Evolutionary conservation across 2,113 vertebrate species (phyloP).

Genomic region (Donacobius atricapilla): DNA sequence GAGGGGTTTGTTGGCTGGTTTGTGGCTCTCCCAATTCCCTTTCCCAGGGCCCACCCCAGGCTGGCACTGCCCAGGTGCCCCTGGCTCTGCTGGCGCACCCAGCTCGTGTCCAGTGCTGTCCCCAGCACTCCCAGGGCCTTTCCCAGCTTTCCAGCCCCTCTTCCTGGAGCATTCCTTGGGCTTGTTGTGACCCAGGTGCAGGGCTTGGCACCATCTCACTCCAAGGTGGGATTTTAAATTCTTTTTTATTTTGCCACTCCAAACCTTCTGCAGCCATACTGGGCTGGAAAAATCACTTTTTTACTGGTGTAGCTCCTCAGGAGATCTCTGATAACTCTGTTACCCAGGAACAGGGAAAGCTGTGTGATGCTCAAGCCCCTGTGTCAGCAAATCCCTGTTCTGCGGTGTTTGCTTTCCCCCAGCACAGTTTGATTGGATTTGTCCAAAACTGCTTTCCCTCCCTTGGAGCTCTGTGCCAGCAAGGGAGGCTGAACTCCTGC

Average conservation of each 20-base stretch:
- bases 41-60: background rate
- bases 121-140: background rate
- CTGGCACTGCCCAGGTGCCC: background rate
- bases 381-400: background rate
- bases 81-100: background rate
- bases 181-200: background rate
- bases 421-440: background rate
- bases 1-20: background rate
- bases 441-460: background rate
- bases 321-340: background rate
- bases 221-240: background rate
- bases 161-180: background rate
- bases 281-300: background rate
- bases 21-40: background rate
- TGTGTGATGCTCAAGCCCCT: background rate
- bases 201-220: background rate
- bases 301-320: rapidly evolving
- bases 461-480: background rate
- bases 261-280: background rate
- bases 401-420: background rate
- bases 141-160: background rate
- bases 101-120: background rate
- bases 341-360: background rate
- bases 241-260: background rate
- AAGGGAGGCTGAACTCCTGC: background rate